Evolutionary conservation across 2,797 vertebrate species (phyloP).

Genomic region (Orestias chungarensis): DNA sequence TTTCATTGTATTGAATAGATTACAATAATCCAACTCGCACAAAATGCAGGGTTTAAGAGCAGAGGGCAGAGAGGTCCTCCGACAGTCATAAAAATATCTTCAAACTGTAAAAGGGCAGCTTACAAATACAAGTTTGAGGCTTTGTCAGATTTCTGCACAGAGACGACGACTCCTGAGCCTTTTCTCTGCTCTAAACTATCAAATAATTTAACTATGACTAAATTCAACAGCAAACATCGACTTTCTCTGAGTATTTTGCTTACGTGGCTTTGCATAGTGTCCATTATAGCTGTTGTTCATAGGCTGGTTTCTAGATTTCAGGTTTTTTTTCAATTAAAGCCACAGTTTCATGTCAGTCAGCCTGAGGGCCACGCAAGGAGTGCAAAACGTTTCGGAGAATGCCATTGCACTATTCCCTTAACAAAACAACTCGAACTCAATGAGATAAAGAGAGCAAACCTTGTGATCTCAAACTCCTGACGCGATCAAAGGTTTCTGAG

Average conservation of each 20-base stretch:
- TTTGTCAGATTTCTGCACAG: not conserved
- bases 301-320: slow-evolving; percentile 19
- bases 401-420: slow-evolving; percentile 60
- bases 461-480: not conserved
- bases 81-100: slow-evolving; percentile 38
- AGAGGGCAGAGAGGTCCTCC: slow-evolving; percentile 31
- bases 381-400: slow-evolving; percentile 18
- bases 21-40: slow-evolving; percentile 57
- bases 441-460: not conserved
- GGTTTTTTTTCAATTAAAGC: slow-evolving; percentile 14
- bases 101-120: slow-evolving; percentile 46
- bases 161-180: slow-evolving; percentile 7
- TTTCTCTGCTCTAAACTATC: slow-evolving; percentile 18
- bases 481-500: not conserved
- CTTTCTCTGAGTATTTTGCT: slow-evolving; percentile 19
- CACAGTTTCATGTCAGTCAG: slow-evolving; percentile 28
- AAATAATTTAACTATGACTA: slow-evolving; percentile 39
- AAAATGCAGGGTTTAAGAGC: slow-evolving; percentile 39
- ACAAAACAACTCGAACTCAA: slow-evolving; percentile 2
- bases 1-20: slow-evolving; percentile 48
- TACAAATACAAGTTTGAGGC: slow-evolving; percentile 24
- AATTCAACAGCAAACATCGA: slow-evolving; percentile 27
- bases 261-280: slow-evolving; percentile 61
- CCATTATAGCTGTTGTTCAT: slow-evolving; percentile 22
- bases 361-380: slow-evolving; percentile 37